These are phyloP conservation scores for Sebastes umbrosus DNA, from an alignment of 2,797 vertebrate genomes.

Conservation along the genomic window DNA sequence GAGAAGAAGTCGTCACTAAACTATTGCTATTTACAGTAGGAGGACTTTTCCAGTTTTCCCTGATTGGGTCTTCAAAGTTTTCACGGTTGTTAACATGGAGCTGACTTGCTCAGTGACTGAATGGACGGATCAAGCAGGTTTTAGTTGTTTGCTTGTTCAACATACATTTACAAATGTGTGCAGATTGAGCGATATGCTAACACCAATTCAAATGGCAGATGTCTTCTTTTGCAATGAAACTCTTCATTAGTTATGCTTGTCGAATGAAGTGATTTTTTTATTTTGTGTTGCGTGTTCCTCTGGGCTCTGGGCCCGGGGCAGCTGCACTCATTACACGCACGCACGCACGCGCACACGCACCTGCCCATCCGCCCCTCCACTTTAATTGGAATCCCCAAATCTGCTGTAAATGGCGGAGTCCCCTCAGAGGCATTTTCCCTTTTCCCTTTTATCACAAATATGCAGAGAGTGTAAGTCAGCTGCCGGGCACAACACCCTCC, in stretches of 20 bases:
- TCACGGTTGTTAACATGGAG: not conserved
- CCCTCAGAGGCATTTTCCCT: slow-evolving; percentile 17
- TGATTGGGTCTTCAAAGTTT: not conserved
- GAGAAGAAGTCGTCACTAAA: not conserved
- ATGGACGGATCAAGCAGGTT: not conserved
- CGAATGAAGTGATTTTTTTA: slow-evolving; percentile 23
- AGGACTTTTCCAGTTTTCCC: not conserved
- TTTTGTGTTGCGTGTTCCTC: slow-evolving; percentile 27
- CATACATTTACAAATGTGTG: slow-evolving; percentile 6
- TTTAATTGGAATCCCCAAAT: slow-evolving; percentile 23
- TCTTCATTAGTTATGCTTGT: slow-evolving; percentile 44
- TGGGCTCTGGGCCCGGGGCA: slow-evolving; percentile 55
- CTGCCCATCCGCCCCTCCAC: not conserved
- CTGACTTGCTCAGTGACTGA: not conserved
- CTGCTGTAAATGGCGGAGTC: slow-evolving; percentile 1
- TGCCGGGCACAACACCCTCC: not conserved
- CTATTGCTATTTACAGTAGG: not conserved
- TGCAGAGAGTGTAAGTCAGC: not conserved
- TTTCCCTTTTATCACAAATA: not conserved
- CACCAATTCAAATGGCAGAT: slow-evolving; percentile 43
- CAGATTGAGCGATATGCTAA: not conserved
- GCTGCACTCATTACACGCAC: slow-evolving; percentile 41
- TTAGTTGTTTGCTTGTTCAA: not conserved
- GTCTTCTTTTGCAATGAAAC: slow-evolving; percentile 15
- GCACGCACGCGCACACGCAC: not conserved